These are phyloP conservation scores for Sebastes vulpes DNA, from an alignment of 2,797 vertebrate genomes.

Conservation along the genomic window DNA sequence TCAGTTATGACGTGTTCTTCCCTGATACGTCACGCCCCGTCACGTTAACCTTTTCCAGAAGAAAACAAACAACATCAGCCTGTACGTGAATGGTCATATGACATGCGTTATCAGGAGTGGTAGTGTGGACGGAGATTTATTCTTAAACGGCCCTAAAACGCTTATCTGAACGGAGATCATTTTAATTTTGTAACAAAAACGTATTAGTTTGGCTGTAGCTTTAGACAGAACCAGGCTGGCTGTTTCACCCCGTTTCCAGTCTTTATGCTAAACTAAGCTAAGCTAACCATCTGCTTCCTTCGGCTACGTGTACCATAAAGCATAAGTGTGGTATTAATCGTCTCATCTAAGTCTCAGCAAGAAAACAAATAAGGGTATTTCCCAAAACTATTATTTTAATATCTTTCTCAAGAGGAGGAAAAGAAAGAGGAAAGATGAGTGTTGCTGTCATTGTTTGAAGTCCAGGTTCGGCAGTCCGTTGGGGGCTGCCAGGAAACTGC, in stretches of 20 bases:
- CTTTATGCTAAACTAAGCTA: background rate
- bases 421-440: constrained; percentile 13
- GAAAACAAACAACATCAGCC: no score
- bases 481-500: constrained; percentile 35
- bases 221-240: no score
- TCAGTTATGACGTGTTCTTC: no score
- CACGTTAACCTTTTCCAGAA: no score
- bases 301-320: background rate
- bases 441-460: constrained; percentile 19
- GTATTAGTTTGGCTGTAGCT: no score
- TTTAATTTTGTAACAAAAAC: no score
- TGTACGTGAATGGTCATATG: no score
- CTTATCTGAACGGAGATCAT: no score
- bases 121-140: no score
- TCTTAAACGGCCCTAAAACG: no score
- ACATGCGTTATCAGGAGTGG: no score
- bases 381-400: background rate
- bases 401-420: background rate
- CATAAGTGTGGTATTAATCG: background rate
- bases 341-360: background rate
- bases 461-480: constrained; percentile 17
- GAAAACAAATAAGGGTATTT: background rate
- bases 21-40: no score
- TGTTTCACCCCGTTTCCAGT: background rate
- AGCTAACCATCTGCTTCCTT: background rate